Evolutionary conservation across 1,140 invertebrate genomes (phyloP).

Genomic region (Macrobrachium rosenbergii): DNA sequence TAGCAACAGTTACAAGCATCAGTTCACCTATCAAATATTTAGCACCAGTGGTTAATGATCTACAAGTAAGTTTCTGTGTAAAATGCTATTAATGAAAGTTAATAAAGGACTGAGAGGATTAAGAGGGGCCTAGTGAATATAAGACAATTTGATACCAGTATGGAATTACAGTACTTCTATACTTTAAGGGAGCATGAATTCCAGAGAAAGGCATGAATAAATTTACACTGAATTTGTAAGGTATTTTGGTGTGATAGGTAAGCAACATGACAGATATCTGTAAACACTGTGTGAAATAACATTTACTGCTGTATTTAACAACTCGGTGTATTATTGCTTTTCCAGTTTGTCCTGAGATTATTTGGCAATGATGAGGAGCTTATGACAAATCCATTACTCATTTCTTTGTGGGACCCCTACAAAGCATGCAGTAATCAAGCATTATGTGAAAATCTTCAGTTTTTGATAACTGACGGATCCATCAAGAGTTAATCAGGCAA

Average conservation of each 20-base stretch:
- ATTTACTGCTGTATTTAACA: not conserved
- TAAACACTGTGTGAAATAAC: no score
- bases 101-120: no score
- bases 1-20: conserved; percentile 45
- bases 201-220: no score
- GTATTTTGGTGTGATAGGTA: no score
- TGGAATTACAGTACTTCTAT: no score
- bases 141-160: no score
- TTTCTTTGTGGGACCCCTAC: conserved; percentile 52
- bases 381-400: conserved; percentile 41
- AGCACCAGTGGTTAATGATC: conserved; percentile 43
- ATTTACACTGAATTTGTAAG: no score
- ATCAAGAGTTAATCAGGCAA: conserved; percentile 31
- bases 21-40: conserved; percentile 50
- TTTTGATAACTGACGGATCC: conserved; percentile 54
- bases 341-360: conserved; percentile 37
- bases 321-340: not conserved
- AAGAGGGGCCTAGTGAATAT: no score
- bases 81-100: no score
- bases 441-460: conserved; percentile 50
- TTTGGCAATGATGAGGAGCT: conserved; percentile 49
- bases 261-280: no score
- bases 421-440: conserved; percentile 29
- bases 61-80: conserved; percentile 27
- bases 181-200: no score